Percentiles rank a stretch among this genome's conserved stretches.
Conservation (phyloP, 2,797 vertebrate genomes). For the Neopelma chrysocephalum region DNA sequence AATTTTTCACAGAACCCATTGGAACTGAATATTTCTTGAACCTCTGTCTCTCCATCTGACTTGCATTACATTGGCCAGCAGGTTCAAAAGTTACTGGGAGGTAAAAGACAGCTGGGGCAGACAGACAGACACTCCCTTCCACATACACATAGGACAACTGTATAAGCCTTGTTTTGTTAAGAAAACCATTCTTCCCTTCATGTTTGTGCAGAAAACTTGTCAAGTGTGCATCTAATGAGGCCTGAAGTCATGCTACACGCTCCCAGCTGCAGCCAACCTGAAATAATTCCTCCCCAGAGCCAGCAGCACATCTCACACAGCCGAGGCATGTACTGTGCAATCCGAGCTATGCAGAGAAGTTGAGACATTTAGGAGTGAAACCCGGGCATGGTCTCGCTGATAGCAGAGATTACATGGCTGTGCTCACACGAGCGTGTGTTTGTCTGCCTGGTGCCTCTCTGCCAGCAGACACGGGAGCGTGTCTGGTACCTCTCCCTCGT, state of each 20-base stretch:
- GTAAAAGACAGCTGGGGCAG: not conserved
- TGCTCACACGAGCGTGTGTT: not conserved
- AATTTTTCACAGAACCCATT: not conserved
- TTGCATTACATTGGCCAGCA: not conserved
- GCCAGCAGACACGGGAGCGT: not conserved
- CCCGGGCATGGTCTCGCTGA: not conserved
- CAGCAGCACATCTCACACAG: constrained; percentile 13
- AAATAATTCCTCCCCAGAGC: constrained; percentile 51
- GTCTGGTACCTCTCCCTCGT: not conserved
- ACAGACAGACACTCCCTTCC: not conserved
- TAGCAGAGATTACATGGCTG: not conserved
- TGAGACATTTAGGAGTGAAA: constrained; percentile 34
- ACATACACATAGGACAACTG: not conserved
- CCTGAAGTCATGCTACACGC: constrained; percentile 18
- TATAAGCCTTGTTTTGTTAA: constrained; percentile 7
- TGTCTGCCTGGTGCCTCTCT: constrained; percentile 23
- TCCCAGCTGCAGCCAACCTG: constrained; percentile 49
- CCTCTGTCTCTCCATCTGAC: not conserved
- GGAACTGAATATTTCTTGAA: not conserved
- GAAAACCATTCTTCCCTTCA: not conserved
- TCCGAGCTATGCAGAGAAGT: constrained; percentile 36
- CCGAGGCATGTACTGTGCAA: constrained; percentile 41
- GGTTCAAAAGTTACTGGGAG: not conserved
- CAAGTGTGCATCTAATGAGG: constrained; percentile 37
- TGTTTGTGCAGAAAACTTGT: constrained; percentile 33